phyloP scores from a whole-genome alignment of 1,140 invertebrate species.

The Hyles vespertilio region DNA sequence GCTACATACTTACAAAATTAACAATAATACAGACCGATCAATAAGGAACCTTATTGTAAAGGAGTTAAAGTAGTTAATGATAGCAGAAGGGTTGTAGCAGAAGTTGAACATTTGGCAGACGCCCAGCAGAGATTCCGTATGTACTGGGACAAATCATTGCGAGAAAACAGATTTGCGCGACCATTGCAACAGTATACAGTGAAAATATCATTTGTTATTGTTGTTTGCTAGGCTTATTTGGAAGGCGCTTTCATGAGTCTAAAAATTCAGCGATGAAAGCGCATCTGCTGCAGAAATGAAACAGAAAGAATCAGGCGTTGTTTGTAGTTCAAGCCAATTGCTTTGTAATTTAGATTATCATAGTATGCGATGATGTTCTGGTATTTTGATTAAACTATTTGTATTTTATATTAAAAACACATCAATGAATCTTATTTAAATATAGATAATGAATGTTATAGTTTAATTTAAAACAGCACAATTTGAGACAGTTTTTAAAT shows the following conservation, averaged over 20 bases:
- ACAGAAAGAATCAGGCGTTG: too few relatives aligned
- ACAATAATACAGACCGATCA: not conserved
- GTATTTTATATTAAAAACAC: too few relatives aligned
- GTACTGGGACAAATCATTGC: slow-evolving; percentile 67
- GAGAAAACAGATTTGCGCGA: slow-evolving; percentile 67
- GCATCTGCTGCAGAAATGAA: not conserved
- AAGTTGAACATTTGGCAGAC: slow-evolving; percentile 61
- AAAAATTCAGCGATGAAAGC: not conserved
- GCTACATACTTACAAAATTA: slow-evolving; percentile 43
- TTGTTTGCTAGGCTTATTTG: slow-evolving; percentile 34
- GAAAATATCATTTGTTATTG: slow-evolving; percentile 47
- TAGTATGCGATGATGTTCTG: too few relatives aligned
- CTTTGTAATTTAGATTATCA: too few relatives aligned
- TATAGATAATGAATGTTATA: too few relatives aligned
- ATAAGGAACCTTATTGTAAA: slow-evolving; percentile 26
- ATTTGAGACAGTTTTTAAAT: too few relatives aligned
- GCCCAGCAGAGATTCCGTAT: slow-evolving; percentile 61
- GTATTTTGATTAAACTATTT: too few relatives aligned
- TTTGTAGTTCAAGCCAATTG: too few relatives aligned
- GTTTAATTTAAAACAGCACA: too few relatives aligned
- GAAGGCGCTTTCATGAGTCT: slow-evolving; percentile 13
- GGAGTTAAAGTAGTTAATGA: slow-evolving; percentile 11
- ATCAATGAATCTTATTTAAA: too few relatives aligned
- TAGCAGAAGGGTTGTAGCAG: slow-evolving; percentile 26
- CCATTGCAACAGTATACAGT: slow-evolving; percentile 47